Percentiles rank a stretch among this genome's conserved stretches.
These are phyloP conservation scores for Podarcis cretensis DNA, from an alignment of 2,113 vertebrate genomes.

Conservation along the genomic window DNA sequence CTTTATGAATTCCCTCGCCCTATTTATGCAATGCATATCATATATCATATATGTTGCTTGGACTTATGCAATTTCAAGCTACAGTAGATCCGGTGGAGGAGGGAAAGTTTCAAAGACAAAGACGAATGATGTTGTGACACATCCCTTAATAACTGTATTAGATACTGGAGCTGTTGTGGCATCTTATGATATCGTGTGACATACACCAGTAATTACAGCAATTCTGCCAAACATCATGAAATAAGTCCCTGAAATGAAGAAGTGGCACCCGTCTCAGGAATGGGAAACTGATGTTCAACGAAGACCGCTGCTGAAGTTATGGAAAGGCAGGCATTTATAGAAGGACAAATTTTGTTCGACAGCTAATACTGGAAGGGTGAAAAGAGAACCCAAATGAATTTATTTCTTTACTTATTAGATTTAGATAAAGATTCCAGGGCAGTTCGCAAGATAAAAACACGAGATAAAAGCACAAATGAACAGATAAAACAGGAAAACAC, in stretches of 20 bases:
- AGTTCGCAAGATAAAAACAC: too few species aligned
- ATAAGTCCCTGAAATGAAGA: slow-evolving; percentile 5
- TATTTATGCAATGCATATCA: not conserved
- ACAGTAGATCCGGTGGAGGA: not conserved
- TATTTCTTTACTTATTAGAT: too few species aligned
- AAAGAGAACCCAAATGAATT: too few species aligned
- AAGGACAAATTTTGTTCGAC: not conserved
- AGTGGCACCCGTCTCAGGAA: slow-evolving; percentile 21
- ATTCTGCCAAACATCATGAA: slow-evolving; percentile 18
- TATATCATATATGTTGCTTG: not conserved
- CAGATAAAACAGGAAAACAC: too few species aligned
- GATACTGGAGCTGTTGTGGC: not conserved
- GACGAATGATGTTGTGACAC: slow-evolving; percentile 19
- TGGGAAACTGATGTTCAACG: slow-evolving; percentile 21
- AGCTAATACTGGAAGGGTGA: not conserved
- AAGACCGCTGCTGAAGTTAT: not conserved
- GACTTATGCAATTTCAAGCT: slow-evolving; percentile 1
- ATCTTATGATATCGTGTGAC: slow-evolving; percentile 1
- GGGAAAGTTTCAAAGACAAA: slow-evolving; percentile 12
- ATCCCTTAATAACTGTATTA: slow-evolving; percentile 13
- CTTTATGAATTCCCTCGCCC: not conserved
- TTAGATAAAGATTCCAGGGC: too few species aligned
- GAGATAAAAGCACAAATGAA: too few species aligned
- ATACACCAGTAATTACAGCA: not conserved
- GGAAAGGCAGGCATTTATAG: not conserved